These are phyloP conservation scores for Darevskia mixta DNA, from an alignment of 2,797 vertebrate genomes.

Conservation along the genomic window DNA sequence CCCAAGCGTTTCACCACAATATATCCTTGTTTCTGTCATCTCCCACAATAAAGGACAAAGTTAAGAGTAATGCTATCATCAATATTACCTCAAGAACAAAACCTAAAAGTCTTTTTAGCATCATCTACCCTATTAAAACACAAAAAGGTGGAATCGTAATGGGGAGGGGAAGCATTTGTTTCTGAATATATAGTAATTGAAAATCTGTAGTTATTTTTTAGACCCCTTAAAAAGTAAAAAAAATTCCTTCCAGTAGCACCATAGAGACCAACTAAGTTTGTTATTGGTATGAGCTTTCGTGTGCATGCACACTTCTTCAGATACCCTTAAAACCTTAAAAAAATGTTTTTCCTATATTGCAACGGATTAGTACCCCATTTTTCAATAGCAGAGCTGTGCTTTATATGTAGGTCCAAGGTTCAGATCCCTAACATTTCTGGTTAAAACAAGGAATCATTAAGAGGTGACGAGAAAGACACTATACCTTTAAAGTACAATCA, in stretches of 20 bases:
- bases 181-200: not conserved
- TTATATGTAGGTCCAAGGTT: not conserved
- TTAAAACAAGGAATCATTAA: not conserved
- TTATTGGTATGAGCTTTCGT: no score
- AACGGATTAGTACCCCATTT: not conserved
- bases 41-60: slow-evolving; percentile 42
- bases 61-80: not conserved
- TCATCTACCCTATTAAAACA: slow-evolving; percentile 22
- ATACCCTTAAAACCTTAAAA: no score
- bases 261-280: no score
- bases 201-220: not conserved
- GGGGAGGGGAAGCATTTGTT: not conserved
- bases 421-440: not conserved
- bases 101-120: slow-evolving; percentile 42
- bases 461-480: no score
- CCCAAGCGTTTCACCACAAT: slow-evolving; percentile 50
- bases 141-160: slow-evolving; percentile 11
- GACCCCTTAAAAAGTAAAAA: not conserved
- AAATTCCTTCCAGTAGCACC: no score
- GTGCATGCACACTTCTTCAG: no score
- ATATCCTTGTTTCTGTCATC: slow-evolving; percentile 52
- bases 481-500: no score
- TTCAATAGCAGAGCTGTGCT: not conserved
- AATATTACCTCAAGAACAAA: slow-evolving; percentile 53
- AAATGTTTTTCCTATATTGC: not conserved